Percentiles rank a stretch among this genome's conserved stretches.
Conservation (phyloP, 2,113 vertebrate genomes). For the Ellobius talpinus region DNA sequence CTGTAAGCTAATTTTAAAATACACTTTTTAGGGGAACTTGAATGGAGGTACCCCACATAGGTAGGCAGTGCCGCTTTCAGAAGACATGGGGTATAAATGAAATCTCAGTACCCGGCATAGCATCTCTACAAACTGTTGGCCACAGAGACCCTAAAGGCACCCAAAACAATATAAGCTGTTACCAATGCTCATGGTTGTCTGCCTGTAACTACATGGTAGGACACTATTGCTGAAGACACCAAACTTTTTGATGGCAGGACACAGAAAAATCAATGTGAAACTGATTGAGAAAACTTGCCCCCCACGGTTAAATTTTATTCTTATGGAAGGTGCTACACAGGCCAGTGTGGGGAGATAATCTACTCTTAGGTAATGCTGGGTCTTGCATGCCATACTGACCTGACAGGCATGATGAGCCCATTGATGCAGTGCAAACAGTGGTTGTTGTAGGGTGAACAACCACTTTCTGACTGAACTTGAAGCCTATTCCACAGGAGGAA, state of each 20-base stretch:
- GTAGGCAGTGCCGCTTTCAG: not conserved
- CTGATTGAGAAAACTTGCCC: not conserved
- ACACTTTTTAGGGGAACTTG: not conserved
- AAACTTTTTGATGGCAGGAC: not conserved
- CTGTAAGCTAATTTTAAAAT: not conserved
- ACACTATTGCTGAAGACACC: not conserved
- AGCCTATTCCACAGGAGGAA: not conserved
- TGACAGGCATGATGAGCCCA: not conserved
- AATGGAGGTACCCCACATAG: too few relatives aligned
- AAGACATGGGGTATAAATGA: not conserved
- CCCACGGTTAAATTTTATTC: not conserved
- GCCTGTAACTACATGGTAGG: not conserved
- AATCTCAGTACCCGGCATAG: not conserved
- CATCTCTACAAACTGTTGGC: not conserved
- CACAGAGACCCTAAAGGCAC: not conserved
- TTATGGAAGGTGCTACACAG: not conserved
- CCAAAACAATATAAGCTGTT: not conserved
- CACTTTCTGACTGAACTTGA: not conserved
- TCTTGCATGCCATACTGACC: not conserved
- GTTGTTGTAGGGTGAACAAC: not conserved
- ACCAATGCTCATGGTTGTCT: not conserved
- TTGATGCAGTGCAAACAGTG: not conserved
- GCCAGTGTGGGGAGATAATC: not conserved
- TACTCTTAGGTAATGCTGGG: not conserved
- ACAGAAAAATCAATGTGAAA: not conserved